A percentile compares a stretch with the other conserved stretches of the same genome.
Conservation (phyloP, 2,888 invertebrate genomes). For the Ellobium chinense region DNA sequence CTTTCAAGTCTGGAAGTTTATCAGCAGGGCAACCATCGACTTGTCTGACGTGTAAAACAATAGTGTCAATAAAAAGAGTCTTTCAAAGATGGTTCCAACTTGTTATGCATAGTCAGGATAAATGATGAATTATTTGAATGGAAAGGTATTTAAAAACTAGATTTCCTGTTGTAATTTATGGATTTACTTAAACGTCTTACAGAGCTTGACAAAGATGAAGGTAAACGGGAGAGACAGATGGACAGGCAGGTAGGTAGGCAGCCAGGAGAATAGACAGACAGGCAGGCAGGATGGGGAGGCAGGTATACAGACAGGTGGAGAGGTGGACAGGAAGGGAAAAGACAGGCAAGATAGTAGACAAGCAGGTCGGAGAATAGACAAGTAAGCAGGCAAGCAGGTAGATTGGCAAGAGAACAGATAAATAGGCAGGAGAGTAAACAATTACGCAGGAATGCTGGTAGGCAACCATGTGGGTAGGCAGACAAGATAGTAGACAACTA, state of each 20-base stretch:
- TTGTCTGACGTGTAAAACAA: too few species aligned
- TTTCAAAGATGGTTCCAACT: too few species aligned
- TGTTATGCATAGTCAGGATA: too few species aligned
- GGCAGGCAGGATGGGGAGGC: too few species aligned
- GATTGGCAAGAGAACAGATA: not conserved
- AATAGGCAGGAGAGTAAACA: not conserved
- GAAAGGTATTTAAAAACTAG: too few species aligned
- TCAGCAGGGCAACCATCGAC: too few species aligned
- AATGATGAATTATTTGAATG: too few species aligned
- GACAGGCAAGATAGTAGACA: not conserved
- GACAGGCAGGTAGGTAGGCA: not conserved
- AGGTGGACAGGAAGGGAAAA: not conserved
- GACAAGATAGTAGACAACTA: not conserved
- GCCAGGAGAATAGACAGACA: not conserved
- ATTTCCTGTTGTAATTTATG: too few species aligned
- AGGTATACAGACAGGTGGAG: not conserved
- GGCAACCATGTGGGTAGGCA: not conserved
- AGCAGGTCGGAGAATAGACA: not conserved
- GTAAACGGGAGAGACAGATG: not conserved
- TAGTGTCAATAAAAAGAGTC: too few species aligned
- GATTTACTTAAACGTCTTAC: too few species aligned
- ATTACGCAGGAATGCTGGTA: not conserved
- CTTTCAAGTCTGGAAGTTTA: too few species aligned
- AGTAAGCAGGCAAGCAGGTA: not conserved
- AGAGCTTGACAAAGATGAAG: too few species aligned